A percentile compares a stretch with the other conserved stretches of the same genome.
phyloP scores from a whole-genome alignment of 2,113 vertebrate species.

The Stigmatopora argus region DNA sequence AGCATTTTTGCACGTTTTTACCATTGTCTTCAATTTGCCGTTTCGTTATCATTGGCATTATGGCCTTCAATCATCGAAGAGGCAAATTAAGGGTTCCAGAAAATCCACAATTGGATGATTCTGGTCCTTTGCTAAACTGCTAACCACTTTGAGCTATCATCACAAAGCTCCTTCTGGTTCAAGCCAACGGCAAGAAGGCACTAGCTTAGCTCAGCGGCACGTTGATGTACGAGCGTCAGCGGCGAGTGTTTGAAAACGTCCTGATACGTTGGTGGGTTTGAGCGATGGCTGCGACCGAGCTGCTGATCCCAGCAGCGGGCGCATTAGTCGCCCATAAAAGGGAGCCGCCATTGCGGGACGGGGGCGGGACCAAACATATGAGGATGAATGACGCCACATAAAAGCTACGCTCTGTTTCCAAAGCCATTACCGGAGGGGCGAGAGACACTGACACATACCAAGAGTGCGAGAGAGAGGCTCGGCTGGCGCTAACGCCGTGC shows the following conservation, averaged over 20 bases:
- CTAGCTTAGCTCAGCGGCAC: not conserved
- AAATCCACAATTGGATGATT: not conserved
- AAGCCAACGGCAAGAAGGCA: not conserved
- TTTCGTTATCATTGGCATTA: too few species aligned
- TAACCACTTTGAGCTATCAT: not conserved
- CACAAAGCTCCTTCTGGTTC: not conserved
- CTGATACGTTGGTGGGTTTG: conserved; percentile 40
- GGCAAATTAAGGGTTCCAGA: too few species aligned
- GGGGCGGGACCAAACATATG: conserved; percentile 57
- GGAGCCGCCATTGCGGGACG: conserved; percentile 57
- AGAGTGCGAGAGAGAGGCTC: conserved; percentile 6
- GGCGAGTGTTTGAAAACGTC: conserved; percentile 33
- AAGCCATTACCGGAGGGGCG: conserved; percentile 57
- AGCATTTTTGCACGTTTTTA: too few species aligned
- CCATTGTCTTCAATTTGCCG: too few species aligned
- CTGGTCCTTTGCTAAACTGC: not conserved
- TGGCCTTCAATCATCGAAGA: too few species aligned
- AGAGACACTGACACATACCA: conserved; percentile 20
- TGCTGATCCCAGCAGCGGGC: conserved; percentile 62
- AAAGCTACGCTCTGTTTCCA: conserved; percentile 61
- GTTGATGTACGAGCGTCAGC: conserved; percentile 46
- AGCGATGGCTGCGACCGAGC: conserved; percentile 50
- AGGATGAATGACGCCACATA: conserved; percentile 67
- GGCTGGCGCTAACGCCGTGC: conserved; percentile 4
- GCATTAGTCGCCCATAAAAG: conserved; percentile 66